Conservation (phyloP, 2,888 invertebrate genomes). For the Chymomyza amoena region DNA sequence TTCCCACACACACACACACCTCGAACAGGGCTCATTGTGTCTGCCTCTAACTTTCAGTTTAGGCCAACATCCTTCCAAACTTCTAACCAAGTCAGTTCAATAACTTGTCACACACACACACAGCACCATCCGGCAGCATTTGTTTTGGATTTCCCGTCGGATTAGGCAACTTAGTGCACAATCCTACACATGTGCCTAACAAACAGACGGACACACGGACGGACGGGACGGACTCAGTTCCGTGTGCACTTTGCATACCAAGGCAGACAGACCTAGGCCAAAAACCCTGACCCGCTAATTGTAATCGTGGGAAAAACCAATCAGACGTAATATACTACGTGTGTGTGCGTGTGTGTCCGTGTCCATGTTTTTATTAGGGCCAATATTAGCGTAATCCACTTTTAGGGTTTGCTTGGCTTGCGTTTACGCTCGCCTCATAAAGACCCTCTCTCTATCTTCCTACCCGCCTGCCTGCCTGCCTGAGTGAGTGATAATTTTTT, state of each 20-base stretch:
- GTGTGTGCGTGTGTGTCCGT: constrained; percentile 13
- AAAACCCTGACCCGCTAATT: constrained; percentile 45
- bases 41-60: constrained; percentile 45
- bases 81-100: constrained; percentile 50
- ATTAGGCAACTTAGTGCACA: constrained; percentile 69
- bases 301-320: constrained; percentile 70
- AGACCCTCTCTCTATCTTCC: constrained; percentile 9
- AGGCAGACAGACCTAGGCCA: neutral
- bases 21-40: constrained; percentile 16
- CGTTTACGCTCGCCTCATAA: constrained; percentile 43
- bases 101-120: constrained; percentile 40
- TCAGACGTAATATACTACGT: constrained; percentile 55
- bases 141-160: constrained; percentile 71
- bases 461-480: neutral
- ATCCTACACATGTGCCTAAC: constrained; percentile 29
- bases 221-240: neutral
- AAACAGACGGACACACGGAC: neutral
- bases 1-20: constrained; percentile 45
- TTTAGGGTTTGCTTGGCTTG: constrained; percentile 57
- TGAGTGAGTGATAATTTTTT: neutral
- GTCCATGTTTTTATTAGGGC: constrained; percentile 50
- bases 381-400: constrained; percentile 64
- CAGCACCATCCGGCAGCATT: constrained; percentile 49
- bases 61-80: constrained; percentile 8
- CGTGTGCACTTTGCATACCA: neutral